phyloP scores from a whole-genome alignment of 2,888 invertebrate genomes.

The Podotricha telesiphe region DNA sequence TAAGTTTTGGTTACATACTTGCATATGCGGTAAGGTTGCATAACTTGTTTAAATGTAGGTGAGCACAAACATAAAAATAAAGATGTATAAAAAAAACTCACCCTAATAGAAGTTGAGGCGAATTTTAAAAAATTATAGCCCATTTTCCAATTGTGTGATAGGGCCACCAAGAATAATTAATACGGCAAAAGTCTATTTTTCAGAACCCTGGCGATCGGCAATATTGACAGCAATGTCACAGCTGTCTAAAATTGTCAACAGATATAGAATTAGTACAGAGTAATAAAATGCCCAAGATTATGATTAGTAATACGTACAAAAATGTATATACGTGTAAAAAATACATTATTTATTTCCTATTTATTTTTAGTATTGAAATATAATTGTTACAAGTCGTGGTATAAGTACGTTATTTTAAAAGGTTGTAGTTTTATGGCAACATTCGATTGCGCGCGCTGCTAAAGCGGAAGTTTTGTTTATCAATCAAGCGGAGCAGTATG shows the following conservation, averaged over 20 bases:
- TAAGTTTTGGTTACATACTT: constrained; percentile 6
- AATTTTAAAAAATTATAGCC: constrained; percentile 75
- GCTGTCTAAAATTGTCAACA: constrained; percentile 4
- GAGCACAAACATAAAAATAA: constrained; percentile 15
- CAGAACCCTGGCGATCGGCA: constrained; percentile 60
- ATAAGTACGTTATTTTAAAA: background rate
- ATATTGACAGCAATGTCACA: constrained; percentile 29
- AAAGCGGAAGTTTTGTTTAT: constrained; percentile 78
- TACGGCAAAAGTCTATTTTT: constrained; percentile 48
- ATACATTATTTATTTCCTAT: background rate
- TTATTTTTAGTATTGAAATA: background rate
- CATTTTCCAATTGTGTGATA: constrained; percentile 55
- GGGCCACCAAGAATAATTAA: constrained; percentile 41
- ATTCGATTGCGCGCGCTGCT: constrained; percentile 75
- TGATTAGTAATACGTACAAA: background rate
- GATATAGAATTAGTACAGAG: background rate
- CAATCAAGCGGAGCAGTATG: constrained; percentile 64
- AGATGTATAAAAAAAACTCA: constrained; percentile 54
- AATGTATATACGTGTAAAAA: background rate
- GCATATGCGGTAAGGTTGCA: constrained; percentile 40
- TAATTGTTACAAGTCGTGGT: background rate
- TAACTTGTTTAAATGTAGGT: constrained; percentile 34
- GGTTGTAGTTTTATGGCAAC: constrained; percentile 51
- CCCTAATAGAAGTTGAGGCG: constrained; percentile 71
- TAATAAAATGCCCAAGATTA: background rate